Evolutionary conservation across 2,113 vertebrate genomes (phyloP).

Genomic region (Salvelinus namaycush): DNA sequence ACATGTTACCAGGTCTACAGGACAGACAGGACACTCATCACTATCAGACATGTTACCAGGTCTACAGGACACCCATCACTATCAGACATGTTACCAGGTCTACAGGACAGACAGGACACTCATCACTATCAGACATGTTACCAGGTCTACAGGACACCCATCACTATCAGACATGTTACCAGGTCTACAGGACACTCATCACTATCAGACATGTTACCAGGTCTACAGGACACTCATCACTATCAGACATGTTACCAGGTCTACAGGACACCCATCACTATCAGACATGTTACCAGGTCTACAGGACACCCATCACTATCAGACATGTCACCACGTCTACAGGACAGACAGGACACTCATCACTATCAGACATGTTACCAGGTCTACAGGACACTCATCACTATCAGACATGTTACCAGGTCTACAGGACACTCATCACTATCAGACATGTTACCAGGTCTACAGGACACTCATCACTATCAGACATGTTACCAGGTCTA

Average conservation of each 20-base stretch:
- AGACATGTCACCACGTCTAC: slow-evolving; percentile 93
- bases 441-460: slow-evolving; percentile 94
- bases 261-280: slow-evolving; percentile 58
- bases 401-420: slow-evolving; percentile 86
- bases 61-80: no score
- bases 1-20: slow-evolving; percentile 90
- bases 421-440: slow-evolving; percentile 69
- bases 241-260: slow-evolving; percentile 89
- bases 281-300: slow-evolving; percentile 93
- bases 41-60: no score
- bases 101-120: slow-evolving; percentile 44
- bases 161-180: slow-evolving; percentile 88
- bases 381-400: slow-evolving; percentile 68
- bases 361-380: slow-evolving; percentile 86
- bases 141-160: slow-evolving; percentile 76
- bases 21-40: not conserved
- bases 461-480: no score
- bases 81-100: slow-evolving; percentile 91
- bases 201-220: no score
- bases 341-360: not conserved
- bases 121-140: slow-evolving; percentile 82
- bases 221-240: no score
- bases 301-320: slow-evolving; percentile 15
- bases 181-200: slow-evolving; percentile 81
- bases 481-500: no score